These are phyloP conservation scores for Cuculus canorus DNA, from an alignment of 2,797 vertebrate species.

Conservation along the genomic window DNA sequence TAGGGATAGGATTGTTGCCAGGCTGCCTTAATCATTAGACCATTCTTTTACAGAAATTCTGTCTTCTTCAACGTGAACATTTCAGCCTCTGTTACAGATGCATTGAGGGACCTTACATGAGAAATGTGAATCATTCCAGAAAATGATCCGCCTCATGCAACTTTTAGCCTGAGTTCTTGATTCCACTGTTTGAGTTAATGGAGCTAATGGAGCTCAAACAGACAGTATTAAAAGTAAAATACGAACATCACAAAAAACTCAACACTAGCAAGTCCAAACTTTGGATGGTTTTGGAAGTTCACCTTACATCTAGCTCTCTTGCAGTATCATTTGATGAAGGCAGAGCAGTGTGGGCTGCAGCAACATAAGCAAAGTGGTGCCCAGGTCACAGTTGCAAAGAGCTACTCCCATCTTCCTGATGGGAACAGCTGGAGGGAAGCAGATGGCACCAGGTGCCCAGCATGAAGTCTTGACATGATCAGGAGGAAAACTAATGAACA, in stretches of 20 bases:
- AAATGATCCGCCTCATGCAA: background rate
- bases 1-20: background rate
- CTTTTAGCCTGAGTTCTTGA: background rate
- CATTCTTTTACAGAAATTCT: background rate
- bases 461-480: background rate
- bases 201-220: too few species aligned
- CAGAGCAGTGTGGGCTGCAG: background rate
- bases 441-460: background rate
- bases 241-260: background rate
- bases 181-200: background rate
- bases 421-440: background rate
- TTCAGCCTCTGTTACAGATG: background rate
- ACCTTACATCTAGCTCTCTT: background rate
- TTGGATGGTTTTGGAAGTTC: background rate
- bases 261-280: background rate
- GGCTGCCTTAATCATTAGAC: background rate
- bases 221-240: background rate
- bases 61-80: background rate
- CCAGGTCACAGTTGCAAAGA: background rate
- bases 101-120: background rate
- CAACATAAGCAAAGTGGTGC: background rate
- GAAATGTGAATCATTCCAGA: background rate
- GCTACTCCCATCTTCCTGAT: background rate
- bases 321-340: background rate
- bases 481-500: constrained; percentile 8